Conservation (phyloP, 2,113 vertebrate genomes). For the Tautogolabrus adspersus region DNA sequence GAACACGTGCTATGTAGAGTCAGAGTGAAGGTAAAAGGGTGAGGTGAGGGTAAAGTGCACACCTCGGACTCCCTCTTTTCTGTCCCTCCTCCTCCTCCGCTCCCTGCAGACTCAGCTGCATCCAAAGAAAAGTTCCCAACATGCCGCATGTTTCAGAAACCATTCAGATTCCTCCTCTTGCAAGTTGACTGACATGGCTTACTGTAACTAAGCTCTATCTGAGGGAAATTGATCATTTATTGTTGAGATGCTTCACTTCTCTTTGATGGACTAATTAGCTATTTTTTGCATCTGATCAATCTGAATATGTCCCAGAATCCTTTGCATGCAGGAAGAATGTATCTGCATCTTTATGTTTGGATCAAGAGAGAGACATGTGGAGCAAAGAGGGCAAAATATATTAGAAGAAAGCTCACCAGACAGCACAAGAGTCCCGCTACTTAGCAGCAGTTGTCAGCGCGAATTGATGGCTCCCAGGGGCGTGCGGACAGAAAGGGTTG, state of each 20-base stretch:
- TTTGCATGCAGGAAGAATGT: neutral
- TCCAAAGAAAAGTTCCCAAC: conserved; percentile 13
- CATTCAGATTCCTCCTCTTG: neutral
- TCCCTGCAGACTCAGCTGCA: neutral
- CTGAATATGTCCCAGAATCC: neutral
- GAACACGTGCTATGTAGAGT: too few relatives aligned
- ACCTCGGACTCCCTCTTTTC: conserved; percentile 3
- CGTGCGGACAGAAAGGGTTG: neutral
- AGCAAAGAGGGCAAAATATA: too few relatives aligned
- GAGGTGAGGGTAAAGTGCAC: conserved; percentile 42
- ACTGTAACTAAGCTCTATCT: neutral
- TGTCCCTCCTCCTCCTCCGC: neutral
- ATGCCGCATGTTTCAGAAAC: conserved; percentile 17
- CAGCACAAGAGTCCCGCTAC: conserved; percentile 36
- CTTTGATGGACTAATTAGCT: neutral
- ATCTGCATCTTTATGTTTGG: neutral
- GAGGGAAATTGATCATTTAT: neutral
- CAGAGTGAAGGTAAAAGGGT: conserved; percentile 13
- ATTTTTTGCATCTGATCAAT: neutral
- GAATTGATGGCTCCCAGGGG: conserved; percentile 45
- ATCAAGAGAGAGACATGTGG: neutral
- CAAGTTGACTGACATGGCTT: neutral
- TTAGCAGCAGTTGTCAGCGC: conserved; percentile 36
- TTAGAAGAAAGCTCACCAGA: neutral
- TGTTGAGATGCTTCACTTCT: neutral